phyloP scores from a whole-genome alignment of 2,888 invertebrate species.

The Orthosia gracilis region DNA sequence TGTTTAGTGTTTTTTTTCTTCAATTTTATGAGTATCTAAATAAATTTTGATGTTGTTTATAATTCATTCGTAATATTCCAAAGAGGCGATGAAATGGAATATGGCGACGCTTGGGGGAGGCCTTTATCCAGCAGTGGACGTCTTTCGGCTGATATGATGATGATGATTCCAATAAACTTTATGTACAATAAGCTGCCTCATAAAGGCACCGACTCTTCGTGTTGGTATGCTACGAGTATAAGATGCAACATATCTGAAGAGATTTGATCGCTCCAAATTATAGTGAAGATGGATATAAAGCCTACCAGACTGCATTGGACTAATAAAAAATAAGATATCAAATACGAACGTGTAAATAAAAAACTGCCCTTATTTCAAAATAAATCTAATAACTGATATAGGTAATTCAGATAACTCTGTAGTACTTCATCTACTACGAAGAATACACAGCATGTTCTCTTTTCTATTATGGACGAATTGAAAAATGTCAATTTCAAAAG shows the following conservation, averaged over 20 bases:
- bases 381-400: too few relatives aligned
- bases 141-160: too few relatives aligned
- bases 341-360: not conserved
- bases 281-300: not conserved
- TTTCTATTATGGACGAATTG: not conserved
- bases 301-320: not conserved
- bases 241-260: not conserved
- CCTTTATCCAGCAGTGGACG: too few relatives aligned
- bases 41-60: not conserved
- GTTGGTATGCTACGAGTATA: not conserved
- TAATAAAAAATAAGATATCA: not conserved
- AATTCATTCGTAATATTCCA: not conserved
- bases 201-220: not conserved
- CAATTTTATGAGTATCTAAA: not conserved
- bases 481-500: not conserved
- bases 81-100: too few relatives aligned
- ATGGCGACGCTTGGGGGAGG: too few relatives aligned
- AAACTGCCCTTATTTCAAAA: not conserved
- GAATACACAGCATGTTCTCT: not conserved
- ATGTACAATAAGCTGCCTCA: not conserved
- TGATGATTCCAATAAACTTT: not conserved
- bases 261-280: not conserved
- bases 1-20: constrained; percentile 5
- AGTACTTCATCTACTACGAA: not conserved
- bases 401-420: too few relatives aligned